These are phyloP conservation scores for Petrocephalus schoutedeni DNA, from an alignment of 2,797 vertebrate genomes.

Conservation along the genomic window DNA sequence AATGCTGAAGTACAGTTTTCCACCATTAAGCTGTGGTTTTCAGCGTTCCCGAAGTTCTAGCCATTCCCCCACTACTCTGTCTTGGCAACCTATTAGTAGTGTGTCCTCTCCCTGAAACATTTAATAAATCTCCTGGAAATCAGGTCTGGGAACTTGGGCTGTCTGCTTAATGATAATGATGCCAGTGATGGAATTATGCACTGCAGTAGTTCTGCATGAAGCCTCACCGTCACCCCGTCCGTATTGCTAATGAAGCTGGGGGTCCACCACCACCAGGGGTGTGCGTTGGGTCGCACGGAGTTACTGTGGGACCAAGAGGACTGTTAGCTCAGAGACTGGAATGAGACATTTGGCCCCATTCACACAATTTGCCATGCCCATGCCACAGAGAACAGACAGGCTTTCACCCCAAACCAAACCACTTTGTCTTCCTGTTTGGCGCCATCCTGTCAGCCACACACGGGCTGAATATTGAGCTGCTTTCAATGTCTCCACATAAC, in stretches of 20 bases:
- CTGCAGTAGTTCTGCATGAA: not conserved
- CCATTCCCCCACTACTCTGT: not conserved
- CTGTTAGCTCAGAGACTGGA: not conserved
- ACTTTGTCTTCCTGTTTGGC: not conserved
- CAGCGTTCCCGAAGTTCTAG: not conserved
- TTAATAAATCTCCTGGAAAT: not conserved
- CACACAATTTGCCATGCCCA: not conserved
- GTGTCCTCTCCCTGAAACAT: not conserved
- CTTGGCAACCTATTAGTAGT: not conserved
- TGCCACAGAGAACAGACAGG: not conserved
- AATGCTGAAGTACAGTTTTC: slow-evolving; percentile 3
- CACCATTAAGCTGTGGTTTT: not conserved
- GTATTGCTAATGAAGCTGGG: not conserved
- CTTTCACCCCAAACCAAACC: not conserved
- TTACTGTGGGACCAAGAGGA: not conserved
- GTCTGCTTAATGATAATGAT: slow-evolving; percentile 13
- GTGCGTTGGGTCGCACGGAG: not conserved
- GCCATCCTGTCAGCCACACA: not conserved
- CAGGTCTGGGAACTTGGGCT: slow-evolving; percentile 2
- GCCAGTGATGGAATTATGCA: slow-evolving; percentile 1
- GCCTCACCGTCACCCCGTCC: not conserved
- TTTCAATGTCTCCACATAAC: not conserved
- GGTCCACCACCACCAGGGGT: not conserved
- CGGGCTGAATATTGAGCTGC: not conserved
- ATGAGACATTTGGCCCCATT: not conserved